Conservation (phyloP, 2,888 invertebrate genomes). For the Baronia brevicornis region DNA sequence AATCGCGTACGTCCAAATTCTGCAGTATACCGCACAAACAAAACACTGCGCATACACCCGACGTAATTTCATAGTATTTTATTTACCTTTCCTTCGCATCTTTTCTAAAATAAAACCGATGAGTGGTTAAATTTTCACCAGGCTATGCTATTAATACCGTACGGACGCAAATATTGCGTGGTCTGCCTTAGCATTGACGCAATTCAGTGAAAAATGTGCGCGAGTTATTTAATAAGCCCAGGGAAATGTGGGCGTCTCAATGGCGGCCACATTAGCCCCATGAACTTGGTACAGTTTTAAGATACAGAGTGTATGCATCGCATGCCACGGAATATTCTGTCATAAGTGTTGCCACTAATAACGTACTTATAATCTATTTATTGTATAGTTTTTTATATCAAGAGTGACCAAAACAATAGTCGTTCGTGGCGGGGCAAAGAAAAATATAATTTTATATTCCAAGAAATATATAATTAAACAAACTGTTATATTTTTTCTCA, state of each 20-base stretch:
- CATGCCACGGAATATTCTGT: constrained; percentile 17
- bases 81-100: constrained; percentile 62
- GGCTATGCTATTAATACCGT: constrained; percentile 63
- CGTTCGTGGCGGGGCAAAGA: no score
- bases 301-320: constrained; percentile 19
- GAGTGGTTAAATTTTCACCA: constrained; percentile 63
- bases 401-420: no score
- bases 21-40: constrained; percentile 43
- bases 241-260: constrained; percentile 51
- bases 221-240: constrained; percentile 60
- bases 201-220: constrained; percentile 67
- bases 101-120: constrained; percentile 63
- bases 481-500: no score
- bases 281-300: constrained; percentile 51
- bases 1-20: constrained; percentile 35
- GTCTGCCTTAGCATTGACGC: constrained; percentile 66
- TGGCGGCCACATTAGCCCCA: constrained; percentile 39
- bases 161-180: constrained; percentile 68
- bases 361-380: constrained; percentile 45
- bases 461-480: no score
- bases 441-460: no score
- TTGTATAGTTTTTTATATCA: no score
- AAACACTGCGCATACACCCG: constrained; percentile 45
- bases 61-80: constrained; percentile 58
- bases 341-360: constrained; percentile 28